Evolutionary conservation across 2,797 vertebrate genomes (phyloP).

Genomic region (Linurgus olivaceus): DNA sequence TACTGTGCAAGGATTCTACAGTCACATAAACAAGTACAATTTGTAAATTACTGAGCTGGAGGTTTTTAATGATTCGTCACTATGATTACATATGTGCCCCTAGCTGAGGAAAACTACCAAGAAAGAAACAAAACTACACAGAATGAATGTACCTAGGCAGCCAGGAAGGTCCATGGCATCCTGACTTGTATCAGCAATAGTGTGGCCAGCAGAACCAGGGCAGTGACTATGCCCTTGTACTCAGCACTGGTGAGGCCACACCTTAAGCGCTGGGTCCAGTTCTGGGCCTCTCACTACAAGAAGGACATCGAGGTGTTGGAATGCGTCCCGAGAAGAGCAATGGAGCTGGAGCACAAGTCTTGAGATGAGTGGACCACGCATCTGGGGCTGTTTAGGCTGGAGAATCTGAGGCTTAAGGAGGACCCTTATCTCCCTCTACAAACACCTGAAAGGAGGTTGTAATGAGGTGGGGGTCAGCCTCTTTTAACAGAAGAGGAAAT

Average conservation of each 20-base stretch:
- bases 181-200: not conserved
- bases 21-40: not conserved
- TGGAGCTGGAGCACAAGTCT: not conserved
- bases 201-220: not conserved
- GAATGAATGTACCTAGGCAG: not conserved
- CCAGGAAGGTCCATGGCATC: not conserved
- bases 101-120: not conserved
- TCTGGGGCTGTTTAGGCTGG: not conserved
- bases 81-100: not conserved
- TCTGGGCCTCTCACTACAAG: not conserved
- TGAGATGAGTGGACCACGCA: not conserved
- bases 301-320: not conserved
- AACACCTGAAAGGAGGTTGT: not conserved
- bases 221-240: rapidly evolving
- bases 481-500: not conserved
- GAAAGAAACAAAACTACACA: not conserved
- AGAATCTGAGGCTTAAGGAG: not conserved
- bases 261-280: not conserved
- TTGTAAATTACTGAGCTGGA: not conserved
- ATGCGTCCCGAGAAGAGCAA: rapidly evolving
- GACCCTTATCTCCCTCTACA: not conserved
- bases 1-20: not conserved
- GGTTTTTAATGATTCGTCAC: not conserved
- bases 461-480: not conserved
- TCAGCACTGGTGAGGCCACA: not conserved